These are phyloP conservation scores for Sinodicranocentrus sp. DNA, from an alignment of 2,888 invertebrate species.

Conservation along the genomic window DNA sequence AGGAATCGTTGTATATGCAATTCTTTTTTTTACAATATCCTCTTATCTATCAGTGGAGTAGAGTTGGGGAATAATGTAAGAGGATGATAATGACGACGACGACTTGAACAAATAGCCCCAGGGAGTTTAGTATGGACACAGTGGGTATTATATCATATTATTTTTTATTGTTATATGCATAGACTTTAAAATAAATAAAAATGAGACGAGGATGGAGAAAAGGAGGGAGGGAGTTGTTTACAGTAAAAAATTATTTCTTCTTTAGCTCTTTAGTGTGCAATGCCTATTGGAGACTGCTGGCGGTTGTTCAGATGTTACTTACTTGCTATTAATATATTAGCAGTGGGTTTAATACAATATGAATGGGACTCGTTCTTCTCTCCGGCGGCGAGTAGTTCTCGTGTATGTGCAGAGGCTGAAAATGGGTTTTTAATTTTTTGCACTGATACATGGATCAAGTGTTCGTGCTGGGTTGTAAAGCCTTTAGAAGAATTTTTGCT, in stretches of 20 bases:
- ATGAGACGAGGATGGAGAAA: conserved; percentile 5
- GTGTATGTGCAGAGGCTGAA: neutral
- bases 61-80: conserved; percentile 26
- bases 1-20: conserved; percentile 15
- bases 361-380: no score
- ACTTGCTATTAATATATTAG: no score
- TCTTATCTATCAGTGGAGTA: conserved; percentile 25
- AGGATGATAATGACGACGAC: conserved; percentile 55
- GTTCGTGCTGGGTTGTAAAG: neutral
- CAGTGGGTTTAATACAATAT: no score
- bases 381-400: no score
- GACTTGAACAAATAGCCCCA: conserved; percentile 65
- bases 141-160: conserved; percentile 57
- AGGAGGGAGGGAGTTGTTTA: conserved; percentile 45
- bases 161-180: conserved; percentile 32
- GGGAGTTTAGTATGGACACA: conserved; percentile 38
- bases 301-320: no score
- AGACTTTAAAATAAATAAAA: no score
- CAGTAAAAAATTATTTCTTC: conserved; percentile 27
- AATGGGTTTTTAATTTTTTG: conserved; percentile 11
- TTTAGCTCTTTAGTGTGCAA: conserved; percentile 23
- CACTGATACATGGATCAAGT: no score
- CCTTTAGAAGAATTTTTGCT: neutral
- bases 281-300: no score
- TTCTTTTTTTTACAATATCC: conserved; percentile 19